Conservation (phyloP, 2,797 vertebrate genomes). For the Urophycis tenuis region DNA sequence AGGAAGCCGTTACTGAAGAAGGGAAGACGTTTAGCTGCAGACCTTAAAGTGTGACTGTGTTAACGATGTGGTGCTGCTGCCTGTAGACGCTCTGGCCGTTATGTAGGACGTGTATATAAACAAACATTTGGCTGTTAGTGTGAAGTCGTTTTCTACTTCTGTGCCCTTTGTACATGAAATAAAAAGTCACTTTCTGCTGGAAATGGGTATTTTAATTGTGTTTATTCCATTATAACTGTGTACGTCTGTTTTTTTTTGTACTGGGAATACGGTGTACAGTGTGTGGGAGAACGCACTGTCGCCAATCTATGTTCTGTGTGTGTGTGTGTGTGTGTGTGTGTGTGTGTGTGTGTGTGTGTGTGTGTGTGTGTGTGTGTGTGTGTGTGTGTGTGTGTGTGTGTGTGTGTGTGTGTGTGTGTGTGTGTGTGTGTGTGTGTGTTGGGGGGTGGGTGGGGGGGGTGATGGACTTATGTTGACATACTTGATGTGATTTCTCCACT, state of each 20-base stretch:
- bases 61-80: too few relatives aligned
- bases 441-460: constrained; percentile 17
- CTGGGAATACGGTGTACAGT: background rate
- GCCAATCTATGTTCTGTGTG: too few relatives aligned
- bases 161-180: constrained; percentile 50
- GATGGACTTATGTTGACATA: constrained; percentile 47
- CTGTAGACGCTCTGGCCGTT: too few relatives aligned
- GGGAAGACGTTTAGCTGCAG: too few relatives aligned
- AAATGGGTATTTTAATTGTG: constrained; percentile 20
- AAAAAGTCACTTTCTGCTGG: constrained; percentile 29
- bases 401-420: constrained; percentile 18
- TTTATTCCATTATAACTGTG: constrained; percentile 8
- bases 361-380: constrained; percentile 19
- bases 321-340: constrained; percentile 19
- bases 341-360: too few relatives aligned
- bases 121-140: background rate
- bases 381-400: constrained; percentile 19
- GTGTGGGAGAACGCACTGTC: background rate
- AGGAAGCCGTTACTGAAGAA: background rate
- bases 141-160: constrained; percentile 29
- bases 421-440: constrained; percentile 16
- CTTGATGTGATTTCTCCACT: constrained; percentile 55
- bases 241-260: background rate
- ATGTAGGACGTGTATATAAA: background rate
- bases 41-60: background rate